These are phyloP conservation scores for Drosophila fulvimacula DNA, from an alignment of 2,888 invertebrate genomes.

Conservation along the genomic window DNA sequence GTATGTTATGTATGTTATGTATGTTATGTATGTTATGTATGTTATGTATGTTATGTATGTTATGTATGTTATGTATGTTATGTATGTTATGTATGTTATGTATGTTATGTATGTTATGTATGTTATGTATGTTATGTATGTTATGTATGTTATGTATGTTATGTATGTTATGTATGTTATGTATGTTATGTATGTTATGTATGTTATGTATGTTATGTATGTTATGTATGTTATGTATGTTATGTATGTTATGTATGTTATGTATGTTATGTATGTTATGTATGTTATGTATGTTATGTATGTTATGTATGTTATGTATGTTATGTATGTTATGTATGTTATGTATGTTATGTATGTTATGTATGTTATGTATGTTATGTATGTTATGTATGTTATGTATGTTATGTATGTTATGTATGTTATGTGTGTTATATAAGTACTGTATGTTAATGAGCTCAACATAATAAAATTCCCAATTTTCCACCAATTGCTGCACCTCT, in stretches of 20 bases:
- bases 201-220: conserved; percentile 1
- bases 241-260: background rate
- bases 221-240: conserved; percentile 1
- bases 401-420: background rate
- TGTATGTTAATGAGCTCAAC: too few relatives aligned
- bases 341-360: too few relatives aligned
- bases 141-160: background rate
- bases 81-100: background rate
- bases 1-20: background rate
- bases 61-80: conserved; percentile 1
- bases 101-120: conserved; percentile 1
- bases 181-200: background rate
- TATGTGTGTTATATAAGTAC: background rate
- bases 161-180: too few relatives aligned
- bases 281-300: conserved; percentile 1
- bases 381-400: conserved; percentile 1
- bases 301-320: background rate
- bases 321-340: background rate
- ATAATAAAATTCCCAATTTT: background rate
- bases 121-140: background rate
- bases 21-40: background rate
- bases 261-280: background rate
- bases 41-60: background rate
- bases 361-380: background rate
- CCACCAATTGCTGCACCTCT: conserved; percentile 1